These are phyloP conservation scores for Trypoxylus dichotomus DNA, from an alignment of 1,140 invertebrate genomes.

Conservation along the genomic window DNA sequence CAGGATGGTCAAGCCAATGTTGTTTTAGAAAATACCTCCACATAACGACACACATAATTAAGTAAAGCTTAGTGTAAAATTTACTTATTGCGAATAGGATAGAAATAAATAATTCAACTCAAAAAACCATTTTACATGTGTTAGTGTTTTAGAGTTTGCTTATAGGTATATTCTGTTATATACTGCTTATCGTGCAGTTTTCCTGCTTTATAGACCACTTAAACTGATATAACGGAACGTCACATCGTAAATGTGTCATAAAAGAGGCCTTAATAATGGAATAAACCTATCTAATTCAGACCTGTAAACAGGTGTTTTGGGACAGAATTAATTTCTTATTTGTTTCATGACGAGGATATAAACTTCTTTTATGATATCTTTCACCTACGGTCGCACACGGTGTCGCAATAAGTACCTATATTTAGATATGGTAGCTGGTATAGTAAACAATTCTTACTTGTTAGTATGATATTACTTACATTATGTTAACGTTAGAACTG, in stretches of 20 bases:
- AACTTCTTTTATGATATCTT: neutral
- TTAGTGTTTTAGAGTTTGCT: neutral
- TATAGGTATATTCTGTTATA: neutral
- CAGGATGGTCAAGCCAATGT: too few species aligned
- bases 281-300: conserved; percentile 21
- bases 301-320: conserved; percentile 21
- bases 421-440: neutral
- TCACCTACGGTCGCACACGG: neutral
- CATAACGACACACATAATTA: neutral
- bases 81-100: neutral
- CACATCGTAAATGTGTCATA: conserved; percentile 19
- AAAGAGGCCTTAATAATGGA: conserved; percentile 6
- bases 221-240: conserved; percentile 19
- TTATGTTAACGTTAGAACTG: too few species aligned
- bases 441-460: neutral
- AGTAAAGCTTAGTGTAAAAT: neutral
- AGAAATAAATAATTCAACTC: neutral
- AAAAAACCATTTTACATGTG: neutral
- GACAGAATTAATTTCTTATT: conserved; percentile 16
- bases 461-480: neutral
- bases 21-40: too few species aligned
- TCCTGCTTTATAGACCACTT: neutral
- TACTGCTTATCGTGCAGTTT: neutral
- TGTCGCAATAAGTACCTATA: neutral
- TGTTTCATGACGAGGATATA: neutral